These are phyloP conservation scores for Acheta domesticus DNA, from an alignment of 2,888 invertebrate genomes.

Conservation along the genomic window DNA sequence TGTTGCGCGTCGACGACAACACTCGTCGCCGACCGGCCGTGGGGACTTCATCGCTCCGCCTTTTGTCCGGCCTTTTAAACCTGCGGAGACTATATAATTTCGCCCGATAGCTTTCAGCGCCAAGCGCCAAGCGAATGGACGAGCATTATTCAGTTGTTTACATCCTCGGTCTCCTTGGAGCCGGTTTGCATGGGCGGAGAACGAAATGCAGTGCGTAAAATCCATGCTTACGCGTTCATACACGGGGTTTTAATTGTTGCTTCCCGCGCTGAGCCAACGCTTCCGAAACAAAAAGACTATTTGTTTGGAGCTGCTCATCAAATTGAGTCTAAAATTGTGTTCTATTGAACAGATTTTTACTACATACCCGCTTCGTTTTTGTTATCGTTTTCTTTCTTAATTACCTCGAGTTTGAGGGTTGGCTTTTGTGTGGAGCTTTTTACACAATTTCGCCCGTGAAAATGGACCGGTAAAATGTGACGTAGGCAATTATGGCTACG, in stretches of 20 bases:
- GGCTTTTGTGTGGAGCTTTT: not conserved
- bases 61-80: slow-evolving; percentile 18
- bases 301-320: not conserved
- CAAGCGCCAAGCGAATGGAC: not conserved
- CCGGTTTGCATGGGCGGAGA: not conserved
- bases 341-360: slow-evolving; percentile 2
- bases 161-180: slow-evolving; percentile 1
- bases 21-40: not conserved
- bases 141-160: slow-evolving; percentile 18
- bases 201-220: not conserved
- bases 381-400: slow-evolving; percentile 1
- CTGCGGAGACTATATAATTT: not conserved
- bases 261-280: not conserved
- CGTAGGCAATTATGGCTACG: not conserved
- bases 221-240: not conserved
- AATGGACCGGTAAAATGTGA: slow-evolving; percentile 18
- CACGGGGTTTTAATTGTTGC: slow-evolving; percentile 2
- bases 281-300: slow-evolving; percentile 1
- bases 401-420: slow-evolving; percentile 18
- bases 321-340: slow-evolving; percentile 2
- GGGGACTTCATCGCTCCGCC: not conserved
- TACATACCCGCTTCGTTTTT: slow-evolving; percentile 18
- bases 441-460: slow-evolving; percentile 18
- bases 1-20: not conserved
- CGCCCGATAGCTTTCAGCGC: slow-evolving; percentile 3